Evolutionary conservation across 2,888 invertebrate genomes (phyloP), one percentile per base, ranked within the genome.

Genomic region (Eupithecia subfuscata): DNA sequence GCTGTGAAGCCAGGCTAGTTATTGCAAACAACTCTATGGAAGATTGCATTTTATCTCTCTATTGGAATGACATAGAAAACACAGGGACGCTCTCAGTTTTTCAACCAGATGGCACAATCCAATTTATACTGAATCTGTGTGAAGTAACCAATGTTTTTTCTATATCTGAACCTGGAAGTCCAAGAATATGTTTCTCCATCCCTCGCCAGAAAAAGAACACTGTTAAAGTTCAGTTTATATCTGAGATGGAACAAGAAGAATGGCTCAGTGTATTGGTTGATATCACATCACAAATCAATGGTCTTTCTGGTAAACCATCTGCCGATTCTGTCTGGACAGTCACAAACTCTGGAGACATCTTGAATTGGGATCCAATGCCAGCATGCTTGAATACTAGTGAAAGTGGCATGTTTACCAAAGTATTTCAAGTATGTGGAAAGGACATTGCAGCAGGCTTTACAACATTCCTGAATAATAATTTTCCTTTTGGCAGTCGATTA

Each of bases 181-280:
- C 98, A 5, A 95, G 97, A 79, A 92, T 98, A 78, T 96, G 97
- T 25, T 93, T 98, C 79, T 96, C 97, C 85, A 96, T 97, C 1
- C 96, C 97, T 14, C 95, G 96, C 79, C 95, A 96, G 80, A 93
- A 92, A 78, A 95, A 95, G 77, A 86, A 90, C 74, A 96, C 97
- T 11, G 95, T 98, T 64, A 96, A 96, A 88, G 92, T 98, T 76
- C 97, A 97, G 86, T 98, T 98, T 88, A 95, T 96, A 72, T 97
- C 97, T 81, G 98, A 98, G 91, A 96, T 97, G 79, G 97, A 98
- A 90, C 96, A 98, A 92, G 98, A 98, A 91, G 98, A 98, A 87
- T 98, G 98, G 98, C 96, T 98, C 75, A 96, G 97, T 77, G 96
- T 98, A 87, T 95, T 98, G 82, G 96, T 97, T 18, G 97, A 96